Percentiles rank a stretch among this genome's conserved stretches.
Evolutionary conservation across 2,113 vertebrate species (phyloP).

Genomic region (Toxotes jaculatrix): DNA sequence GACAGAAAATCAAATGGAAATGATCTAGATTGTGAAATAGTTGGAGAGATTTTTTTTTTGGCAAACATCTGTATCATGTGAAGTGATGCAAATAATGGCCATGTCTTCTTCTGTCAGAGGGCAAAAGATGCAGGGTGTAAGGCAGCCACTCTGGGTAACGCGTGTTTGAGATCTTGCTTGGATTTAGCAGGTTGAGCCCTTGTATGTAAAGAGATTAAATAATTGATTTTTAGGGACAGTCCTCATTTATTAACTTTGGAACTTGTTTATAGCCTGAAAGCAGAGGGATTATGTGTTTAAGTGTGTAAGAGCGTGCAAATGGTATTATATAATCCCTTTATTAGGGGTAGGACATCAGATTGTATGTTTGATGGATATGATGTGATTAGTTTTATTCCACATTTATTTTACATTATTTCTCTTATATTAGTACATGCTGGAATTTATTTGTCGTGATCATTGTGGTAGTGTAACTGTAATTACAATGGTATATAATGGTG

Average conservation of each 20-base stretch:
- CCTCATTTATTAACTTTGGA: slow-evolving; percentile 48
- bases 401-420: background rate
- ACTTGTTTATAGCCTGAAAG: slow-evolving; percentile 48
- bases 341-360: background rate
- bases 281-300: slow-evolving; percentile 36
- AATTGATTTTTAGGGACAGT: slow-evolving; percentile 47
- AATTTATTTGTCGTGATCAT: background rate
- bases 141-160: slow-evolving; percentile 18
- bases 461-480: background rate
- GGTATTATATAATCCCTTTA: background rate
- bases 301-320: slow-evolving; percentile 30
- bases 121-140: slow-evolving; percentile 13
- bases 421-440: background rate
- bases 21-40: slow-evolving; percentile 1
- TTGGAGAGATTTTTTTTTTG: background rate
- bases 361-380: background rate
- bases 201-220: slow-evolving; percentile 50
- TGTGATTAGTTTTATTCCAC: background rate
- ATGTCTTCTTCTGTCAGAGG: slow-evolving; percentile 23
- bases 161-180: slow-evolving; percentile 62
- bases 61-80: slow-evolving; percentile 30
- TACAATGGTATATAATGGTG: background rate
- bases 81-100: slow-evolving; percentile 26
- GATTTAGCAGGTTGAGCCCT: slow-evolving; percentile 59
- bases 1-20: background rate